A percentile compares a stretch with the other conserved stretches of the same genome.
phyloP scores from a whole-genome alignment of 2,113 vertebrate species.

The Tauraco erythrolophus region DNA sequence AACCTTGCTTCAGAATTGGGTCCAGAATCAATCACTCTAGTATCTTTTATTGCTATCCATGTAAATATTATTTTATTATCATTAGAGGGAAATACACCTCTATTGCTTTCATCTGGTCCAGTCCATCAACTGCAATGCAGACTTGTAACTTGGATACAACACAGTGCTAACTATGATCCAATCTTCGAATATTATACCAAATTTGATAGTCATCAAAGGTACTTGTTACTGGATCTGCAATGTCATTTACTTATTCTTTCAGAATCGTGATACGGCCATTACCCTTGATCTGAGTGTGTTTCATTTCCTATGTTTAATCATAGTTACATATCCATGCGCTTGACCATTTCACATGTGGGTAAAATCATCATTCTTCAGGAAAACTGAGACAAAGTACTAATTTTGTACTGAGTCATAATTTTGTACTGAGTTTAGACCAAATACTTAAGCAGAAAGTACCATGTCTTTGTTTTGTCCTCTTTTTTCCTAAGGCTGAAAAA shows the following conservation, averaged over 20 bases:
- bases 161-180: background rate
- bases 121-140: background rate
- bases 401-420: background rate
- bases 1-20: background rate
- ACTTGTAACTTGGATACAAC: background rate
- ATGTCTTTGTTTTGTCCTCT: background rate
- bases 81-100: background rate
- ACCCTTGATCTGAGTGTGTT: background rate
- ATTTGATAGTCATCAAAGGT: background rate
- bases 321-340: background rate
- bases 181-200: background rate
- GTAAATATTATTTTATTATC: background rate
- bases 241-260: background rate
- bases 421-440: background rate
- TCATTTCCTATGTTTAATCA: background rate
- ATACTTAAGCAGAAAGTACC: background rate
- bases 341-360: background rate
- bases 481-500: background rate
- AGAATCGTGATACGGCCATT: background rate
- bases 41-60: background rate
- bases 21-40: background rate
- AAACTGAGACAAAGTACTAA: background rate
- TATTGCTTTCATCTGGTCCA: background rate
- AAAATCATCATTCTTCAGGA: background rate
- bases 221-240: background rate